Conservation (phyloP, 1,140 invertebrate species). For the Pinna nobilis region DNA sequence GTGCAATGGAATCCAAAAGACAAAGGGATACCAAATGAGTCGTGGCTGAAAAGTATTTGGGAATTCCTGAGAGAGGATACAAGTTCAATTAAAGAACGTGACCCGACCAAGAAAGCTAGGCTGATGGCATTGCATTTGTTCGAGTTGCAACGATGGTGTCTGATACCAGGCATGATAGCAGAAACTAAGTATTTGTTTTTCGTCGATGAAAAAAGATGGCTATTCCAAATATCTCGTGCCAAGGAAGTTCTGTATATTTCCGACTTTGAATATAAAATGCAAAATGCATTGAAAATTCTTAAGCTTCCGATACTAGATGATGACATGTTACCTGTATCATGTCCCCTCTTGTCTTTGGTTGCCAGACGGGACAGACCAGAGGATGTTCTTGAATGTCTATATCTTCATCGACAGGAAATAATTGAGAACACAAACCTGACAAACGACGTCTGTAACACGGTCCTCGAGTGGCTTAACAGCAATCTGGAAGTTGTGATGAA, state of each 20-base stretch:
- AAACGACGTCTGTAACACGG: not conserved
- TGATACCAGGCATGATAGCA: too few relatives aligned
- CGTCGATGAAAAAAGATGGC: not conserved
- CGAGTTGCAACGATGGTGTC: not conserved
- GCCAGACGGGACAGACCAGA: not conserved
- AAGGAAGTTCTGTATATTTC: not conserved
- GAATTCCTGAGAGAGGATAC: not conserved
- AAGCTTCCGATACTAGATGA: not conserved
- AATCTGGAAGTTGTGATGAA: not conserved
- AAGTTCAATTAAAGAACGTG: not conserved
- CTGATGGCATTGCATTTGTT: not conserved
- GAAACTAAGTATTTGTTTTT: not conserved
- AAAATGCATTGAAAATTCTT: not conserved
- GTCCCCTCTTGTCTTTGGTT: not conserved
- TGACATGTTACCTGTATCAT: not conserved
- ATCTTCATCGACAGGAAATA: not conserved
- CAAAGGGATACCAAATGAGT: not conserved
- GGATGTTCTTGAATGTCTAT: conserved; percentile 7
- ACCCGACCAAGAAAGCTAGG: not conserved
- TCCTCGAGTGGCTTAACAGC: not conserved
- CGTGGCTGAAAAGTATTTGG: not conserved
- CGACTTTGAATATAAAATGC: not conserved
- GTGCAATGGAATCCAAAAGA: not conserved
- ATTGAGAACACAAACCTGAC: not conserved
- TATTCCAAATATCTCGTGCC: not conserved